Conservation (phyloP, 2,888 invertebrate species). For the Mylabris sibirica region DNA sequence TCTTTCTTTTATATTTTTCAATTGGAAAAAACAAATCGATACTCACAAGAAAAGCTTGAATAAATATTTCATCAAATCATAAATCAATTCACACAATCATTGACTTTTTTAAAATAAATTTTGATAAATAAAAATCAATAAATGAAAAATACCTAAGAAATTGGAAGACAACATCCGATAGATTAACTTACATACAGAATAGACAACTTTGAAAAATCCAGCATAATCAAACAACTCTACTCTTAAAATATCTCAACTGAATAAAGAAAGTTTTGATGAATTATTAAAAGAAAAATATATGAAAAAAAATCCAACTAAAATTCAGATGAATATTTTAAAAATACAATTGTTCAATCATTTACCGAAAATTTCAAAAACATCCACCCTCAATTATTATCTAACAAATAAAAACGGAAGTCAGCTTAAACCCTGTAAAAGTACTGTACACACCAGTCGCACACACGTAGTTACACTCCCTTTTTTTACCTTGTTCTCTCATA, state of each 20-base stretch:
- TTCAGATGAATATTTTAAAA: constrained; percentile 12
- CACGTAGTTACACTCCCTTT: constrained; percentile 28
- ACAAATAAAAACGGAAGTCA: constrained; percentile 41
- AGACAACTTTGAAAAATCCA: not conserved
- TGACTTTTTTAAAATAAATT: constrained; percentile 13
- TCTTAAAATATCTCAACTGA: not conserved
- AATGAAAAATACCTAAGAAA: constrained; percentile 10
- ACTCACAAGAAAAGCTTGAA: constrained; percentile 1
- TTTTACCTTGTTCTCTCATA: constrained; percentile 81
- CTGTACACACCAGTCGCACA: constrained; percentile 52
- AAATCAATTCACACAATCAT: constrained; percentile 18
- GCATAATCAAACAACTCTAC: not conserved
- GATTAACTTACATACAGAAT: constrained; percentile 9
- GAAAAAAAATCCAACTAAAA: too few species aligned
- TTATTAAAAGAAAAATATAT: constrained; percentile 15
- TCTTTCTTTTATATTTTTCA: constrained; percentile 7
- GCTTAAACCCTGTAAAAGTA: constrained; percentile 60
- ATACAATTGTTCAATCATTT: not conserved
- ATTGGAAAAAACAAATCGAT: constrained; percentile 2
- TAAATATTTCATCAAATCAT: constrained; percentile 18
- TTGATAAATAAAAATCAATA: constrained; percentile 11
- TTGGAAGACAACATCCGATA: not conserved
- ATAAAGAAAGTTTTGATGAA: not conserved
- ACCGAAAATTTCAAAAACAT: not conserved
- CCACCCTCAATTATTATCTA: constrained; percentile 5